Conservation (phyloP, 2,113 vertebrate genomes). For the Mesocricetus auratus region DNA sequence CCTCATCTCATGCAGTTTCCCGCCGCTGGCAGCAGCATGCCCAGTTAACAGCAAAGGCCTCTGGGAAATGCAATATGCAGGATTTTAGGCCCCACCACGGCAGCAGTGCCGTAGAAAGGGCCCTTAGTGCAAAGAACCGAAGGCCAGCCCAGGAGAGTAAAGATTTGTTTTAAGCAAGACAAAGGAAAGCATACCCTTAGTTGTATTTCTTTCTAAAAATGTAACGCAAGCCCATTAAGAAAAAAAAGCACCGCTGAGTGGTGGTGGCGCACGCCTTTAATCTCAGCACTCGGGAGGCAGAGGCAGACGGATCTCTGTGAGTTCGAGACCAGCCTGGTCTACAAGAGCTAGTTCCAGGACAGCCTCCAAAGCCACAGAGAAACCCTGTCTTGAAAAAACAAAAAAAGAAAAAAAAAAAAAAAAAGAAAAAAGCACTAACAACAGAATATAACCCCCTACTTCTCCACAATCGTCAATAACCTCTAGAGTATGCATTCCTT, state of each 20-base stretch:
- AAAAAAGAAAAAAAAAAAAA: too few species aligned
- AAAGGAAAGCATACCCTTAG: background rate
- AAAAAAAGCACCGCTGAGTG: too few species aligned
- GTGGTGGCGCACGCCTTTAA: too few species aligned
- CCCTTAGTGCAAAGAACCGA: background rate
- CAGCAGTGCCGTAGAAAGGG: background rate
- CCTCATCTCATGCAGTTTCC: background rate
- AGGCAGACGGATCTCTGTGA: too few species aligned
- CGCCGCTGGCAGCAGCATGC: slow-evolving; percentile 4
- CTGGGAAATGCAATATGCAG: slow-evolving; percentile 36
- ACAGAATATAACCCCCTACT: background rate
- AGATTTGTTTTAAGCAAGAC: slow-evolving; percentile 13
- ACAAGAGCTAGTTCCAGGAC: too few species aligned
- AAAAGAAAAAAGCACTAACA: slow-evolving; percentile 15
- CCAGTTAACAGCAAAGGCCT: background rate
- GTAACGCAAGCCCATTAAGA: background rate
- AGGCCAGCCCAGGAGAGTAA: background rate
- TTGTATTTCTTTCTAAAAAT: background rate
- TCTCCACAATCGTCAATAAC: background rate
- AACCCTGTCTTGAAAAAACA: too few species aligned
- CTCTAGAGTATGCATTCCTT: background rate
- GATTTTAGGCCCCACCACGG: background rate
- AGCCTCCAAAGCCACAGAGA: too few species aligned
- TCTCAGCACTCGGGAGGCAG: too few species aligned
- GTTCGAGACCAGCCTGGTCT: too few species aligned